Evolutionary conservation across 1,140 invertebrate species (phyloP).

Genomic region (Pseudomyrmex cubaensis): DNA sequence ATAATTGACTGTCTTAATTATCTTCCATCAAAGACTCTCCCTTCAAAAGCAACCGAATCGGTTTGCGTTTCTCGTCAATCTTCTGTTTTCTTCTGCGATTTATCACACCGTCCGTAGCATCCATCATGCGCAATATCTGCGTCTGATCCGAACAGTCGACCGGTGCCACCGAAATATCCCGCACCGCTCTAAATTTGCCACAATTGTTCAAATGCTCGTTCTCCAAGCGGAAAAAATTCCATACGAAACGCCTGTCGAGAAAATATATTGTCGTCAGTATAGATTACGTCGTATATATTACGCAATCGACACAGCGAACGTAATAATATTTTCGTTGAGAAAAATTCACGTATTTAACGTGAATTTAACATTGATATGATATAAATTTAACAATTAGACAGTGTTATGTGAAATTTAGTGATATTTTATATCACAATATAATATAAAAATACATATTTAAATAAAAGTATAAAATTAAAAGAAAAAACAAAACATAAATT

Average conservation of each 20-base stretch:
- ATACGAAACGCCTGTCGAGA: constrained; percentile 67
- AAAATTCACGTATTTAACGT: constrained; percentile 25
- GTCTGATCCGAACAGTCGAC: constrained; percentile 95
- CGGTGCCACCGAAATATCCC: constrained; percentile 98
- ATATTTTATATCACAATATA: constrained; percentile 2
- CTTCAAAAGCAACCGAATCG: constrained; percentile 37
- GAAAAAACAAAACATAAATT: constrained; percentile 5
- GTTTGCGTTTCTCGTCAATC: constrained; percentile 51
- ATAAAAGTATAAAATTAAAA: constrained; percentile 25
- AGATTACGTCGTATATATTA: neutral
- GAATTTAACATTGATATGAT: constrained; percentile 26
- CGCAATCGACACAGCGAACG: neutral
- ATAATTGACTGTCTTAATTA: constrained; percentile 4
- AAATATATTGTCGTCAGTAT: constrained; percentile 30
- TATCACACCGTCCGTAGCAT: constrained; percentile 92
- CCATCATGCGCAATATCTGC: constrained; percentile 96
- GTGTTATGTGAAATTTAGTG: neutral
- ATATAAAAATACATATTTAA: neutral
- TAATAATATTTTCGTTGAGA: neutral
- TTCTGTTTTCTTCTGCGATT: constrained; percentile 87
- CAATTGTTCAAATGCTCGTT: constrained; percentile 99
- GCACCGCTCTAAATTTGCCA: constrained; percentile 98
- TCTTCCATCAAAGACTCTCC: constrained; percentile 53
- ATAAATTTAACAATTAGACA: constrained; percentile 17
- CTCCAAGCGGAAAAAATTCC: constrained; percentile 96